Percentiles rank a stretch among this genome's conserved stretches.
Evolutionary conservation across 1,140 invertebrate genomes (phyloP).

Genomic region (Drosophila azteca): DNA sequence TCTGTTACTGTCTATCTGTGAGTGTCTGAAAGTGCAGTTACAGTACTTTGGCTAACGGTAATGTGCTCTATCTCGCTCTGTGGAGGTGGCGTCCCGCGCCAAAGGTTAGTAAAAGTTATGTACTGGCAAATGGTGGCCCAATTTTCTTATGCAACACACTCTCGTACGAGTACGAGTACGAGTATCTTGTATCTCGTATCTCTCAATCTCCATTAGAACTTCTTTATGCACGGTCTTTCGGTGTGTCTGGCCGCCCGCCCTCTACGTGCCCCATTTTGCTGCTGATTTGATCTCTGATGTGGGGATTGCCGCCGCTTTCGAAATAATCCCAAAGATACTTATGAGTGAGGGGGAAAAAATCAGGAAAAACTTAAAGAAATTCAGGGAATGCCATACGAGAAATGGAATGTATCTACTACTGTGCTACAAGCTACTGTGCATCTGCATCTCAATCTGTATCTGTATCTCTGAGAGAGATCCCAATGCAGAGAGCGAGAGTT

Average conservation of each 20-base stretch:
- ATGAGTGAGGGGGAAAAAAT: too few relatives aligned
- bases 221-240: constrained; percentile 38
- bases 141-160: constrained; percentile 34
- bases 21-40: constrained; percentile 44
- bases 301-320: too few relatives aligned
- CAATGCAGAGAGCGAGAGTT: too few relatives aligned
- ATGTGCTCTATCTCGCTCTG: constrained; percentile 33
- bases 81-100: constrained; percentile 30
- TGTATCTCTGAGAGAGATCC: too few relatives aligned
- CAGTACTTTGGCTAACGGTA: constrained; percentile 48
- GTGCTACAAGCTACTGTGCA: too few relatives aligned
- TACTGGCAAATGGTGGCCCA: constrained; percentile 48
- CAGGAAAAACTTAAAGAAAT: too few relatives aligned
- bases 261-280: too few relatives aligned
- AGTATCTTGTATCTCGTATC: constrained; percentile 28
- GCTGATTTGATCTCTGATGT: too few relatives aligned
- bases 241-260: neutral
- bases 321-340: too few relatives aligned
- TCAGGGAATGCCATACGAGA: too few relatives aligned
- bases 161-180: constrained; percentile 10
- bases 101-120: constrained; percentile 65
- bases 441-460: too few relatives aligned
- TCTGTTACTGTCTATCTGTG: constrained; percentile 12
- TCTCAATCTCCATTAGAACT: constrained; percentile 56
- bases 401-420: too few relatives aligned